These are phyloP conservation scores for Antechinus stuartii DNA, from an alignment of 2,113 vertebrate genomes.

Conservation along the genomic window DNA sequence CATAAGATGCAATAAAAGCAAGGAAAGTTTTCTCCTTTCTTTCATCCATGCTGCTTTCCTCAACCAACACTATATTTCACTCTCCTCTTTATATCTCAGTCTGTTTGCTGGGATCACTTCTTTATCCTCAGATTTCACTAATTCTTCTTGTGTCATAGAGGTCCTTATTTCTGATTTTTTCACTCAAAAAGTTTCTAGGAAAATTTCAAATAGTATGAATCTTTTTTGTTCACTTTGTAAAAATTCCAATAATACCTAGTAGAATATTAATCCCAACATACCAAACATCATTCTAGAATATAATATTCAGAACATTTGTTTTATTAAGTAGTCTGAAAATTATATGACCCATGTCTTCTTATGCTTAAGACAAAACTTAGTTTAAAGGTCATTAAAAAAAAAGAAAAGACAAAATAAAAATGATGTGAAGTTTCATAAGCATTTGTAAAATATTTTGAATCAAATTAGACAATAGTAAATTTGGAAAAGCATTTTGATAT, in stretches of 20 bases:
- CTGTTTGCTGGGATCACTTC: not conserved
- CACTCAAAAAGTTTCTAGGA: conserved; percentile 37
- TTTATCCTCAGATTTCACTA: not conserved
- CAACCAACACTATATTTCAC: not conserved
- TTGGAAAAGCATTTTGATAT: conserved; percentile 1
- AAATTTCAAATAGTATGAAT: conserved; percentile 40
- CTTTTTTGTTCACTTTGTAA: conserved; percentile 1
- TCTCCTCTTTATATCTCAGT: not conserved
- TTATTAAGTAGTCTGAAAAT: conserved; percentile 24
- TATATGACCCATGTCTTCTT: conserved; percentile 25
- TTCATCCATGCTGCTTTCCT: not conserved
- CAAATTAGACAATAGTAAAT: conserved; percentile 19
- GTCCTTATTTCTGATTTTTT: not conserved
- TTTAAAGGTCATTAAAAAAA: not conserved
- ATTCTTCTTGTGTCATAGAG: not conserved
- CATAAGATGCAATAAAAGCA: not conserved
- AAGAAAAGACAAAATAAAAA: not conserved
- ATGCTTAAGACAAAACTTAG: conserved; percentile 4
- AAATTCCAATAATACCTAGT: conserved; percentile 21
- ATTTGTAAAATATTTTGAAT: not conserved
- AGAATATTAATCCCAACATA: conserved; percentile 34
- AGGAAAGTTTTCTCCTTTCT: not conserved
- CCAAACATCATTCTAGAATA: not conserved
- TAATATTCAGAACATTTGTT: conserved; percentile 24
- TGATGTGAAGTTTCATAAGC: not conserved